Evolutionary conservation across 2,113 vertebrate genomes (phyloP).

Genomic region (Chinchilla lanigera): DNA sequence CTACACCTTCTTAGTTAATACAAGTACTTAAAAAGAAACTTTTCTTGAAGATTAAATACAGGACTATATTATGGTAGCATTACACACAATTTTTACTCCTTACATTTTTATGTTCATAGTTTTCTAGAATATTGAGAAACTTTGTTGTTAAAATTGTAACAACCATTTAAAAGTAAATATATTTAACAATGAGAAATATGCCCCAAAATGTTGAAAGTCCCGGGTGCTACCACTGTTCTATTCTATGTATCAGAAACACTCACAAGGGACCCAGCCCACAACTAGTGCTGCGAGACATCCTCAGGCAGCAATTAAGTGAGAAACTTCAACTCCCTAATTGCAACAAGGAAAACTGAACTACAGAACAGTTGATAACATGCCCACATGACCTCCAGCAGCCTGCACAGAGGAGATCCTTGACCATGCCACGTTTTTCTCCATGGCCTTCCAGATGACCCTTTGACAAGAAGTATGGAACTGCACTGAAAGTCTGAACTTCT

Average conservation of each 20-base stretch:
- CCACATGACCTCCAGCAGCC: background rate
- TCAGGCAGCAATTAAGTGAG: background rate
- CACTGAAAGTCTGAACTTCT: background rate
- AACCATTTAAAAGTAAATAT: background rate
- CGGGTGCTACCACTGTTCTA: background rate
- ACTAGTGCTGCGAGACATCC: background rate
- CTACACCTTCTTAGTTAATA: background rate
- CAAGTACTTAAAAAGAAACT: background rate
- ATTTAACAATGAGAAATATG: constrained; percentile 13
- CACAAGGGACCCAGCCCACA: no score
- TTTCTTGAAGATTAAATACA: background rate
- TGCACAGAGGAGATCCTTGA: background rate
- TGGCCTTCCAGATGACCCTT: background rate
- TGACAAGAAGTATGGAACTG: background rate
- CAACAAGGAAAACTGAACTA: background rate
- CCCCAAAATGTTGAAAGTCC: background rate
- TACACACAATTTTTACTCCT: background rate
- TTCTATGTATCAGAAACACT: background rate
- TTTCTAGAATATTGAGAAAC: constrained; percentile 39
- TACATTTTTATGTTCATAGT: background rate
- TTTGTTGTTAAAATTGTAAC: background rate
- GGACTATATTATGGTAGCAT: background rate
- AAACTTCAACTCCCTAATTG: constrained; percentile 17
- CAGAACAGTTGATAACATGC: background rate
- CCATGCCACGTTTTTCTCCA: background rate